phyloP scores from a whole-genome alignment of 1,140 invertebrate species.

The Drosophila elegans region DNA sequence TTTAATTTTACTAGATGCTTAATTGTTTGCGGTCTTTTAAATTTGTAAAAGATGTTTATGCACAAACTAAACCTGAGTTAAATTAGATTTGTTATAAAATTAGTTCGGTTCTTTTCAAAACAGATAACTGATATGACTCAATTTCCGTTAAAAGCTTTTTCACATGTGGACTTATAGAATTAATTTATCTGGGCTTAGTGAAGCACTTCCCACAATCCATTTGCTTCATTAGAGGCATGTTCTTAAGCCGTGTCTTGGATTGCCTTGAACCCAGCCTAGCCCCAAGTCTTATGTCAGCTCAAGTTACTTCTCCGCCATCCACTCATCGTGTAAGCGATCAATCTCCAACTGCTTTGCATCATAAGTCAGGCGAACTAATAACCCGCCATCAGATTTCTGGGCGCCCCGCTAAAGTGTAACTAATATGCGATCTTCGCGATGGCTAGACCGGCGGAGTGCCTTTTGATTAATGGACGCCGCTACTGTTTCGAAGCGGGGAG shows the following conservation, averaged over 20 bases:
- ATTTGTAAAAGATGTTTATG: too few species aligned
- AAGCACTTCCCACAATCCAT: slow-evolving; percentile 22
- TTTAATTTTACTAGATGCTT: not conserved
- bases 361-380: slow-evolving; percentile 48
- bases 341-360: slow-evolving; percentile 53
- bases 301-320: slow-evolving; percentile 7
- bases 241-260: slow-evolving; percentile 9
- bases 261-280: slow-evolving; percentile 35
- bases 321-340: slow-evolving; percentile 42
- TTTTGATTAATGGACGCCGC: slow-evolving; percentile 78
- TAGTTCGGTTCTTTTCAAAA: too few species aligned
- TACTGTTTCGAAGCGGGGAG: slow-evolving; percentile 57
- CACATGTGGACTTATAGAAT: not conserved
- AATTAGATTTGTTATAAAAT: too few species aligned
- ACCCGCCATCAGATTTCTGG: slow-evolving; percentile 42
- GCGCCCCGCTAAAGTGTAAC: slow-evolving; percentile 62
- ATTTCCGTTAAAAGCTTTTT: slow-evolving; percentile 5
- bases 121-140: not conserved
- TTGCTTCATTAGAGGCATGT: slow-evolving; percentile 4
- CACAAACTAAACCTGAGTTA: too few species aligned
- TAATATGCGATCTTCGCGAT: slow-evolving; percentile 57
- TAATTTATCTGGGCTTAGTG: slow-evolving; percentile 21
- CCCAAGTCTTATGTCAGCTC: slow-evolving; percentile 20
- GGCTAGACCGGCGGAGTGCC: slow-evolving; percentile 41
- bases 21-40: too few species aligned